Conservation (phyloP, 2,113 vertebrate species). For the Pelmatolapia mariae region DNA sequence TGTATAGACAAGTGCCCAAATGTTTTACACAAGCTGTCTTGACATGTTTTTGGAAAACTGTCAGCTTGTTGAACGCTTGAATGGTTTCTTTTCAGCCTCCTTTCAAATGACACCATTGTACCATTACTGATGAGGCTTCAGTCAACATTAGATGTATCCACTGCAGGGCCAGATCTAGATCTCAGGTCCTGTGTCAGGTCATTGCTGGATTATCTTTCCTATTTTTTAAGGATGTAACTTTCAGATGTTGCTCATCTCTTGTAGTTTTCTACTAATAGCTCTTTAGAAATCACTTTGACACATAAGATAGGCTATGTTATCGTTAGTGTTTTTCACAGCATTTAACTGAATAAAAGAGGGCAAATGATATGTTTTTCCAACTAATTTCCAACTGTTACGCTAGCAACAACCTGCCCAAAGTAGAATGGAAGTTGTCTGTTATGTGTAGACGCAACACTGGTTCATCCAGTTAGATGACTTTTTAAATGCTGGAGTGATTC, state of each 20-base stretch:
- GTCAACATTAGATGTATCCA: background rate
- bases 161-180: background rate
- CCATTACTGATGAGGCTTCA: background rate
- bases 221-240: background rate
- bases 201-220: background rate
- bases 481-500: background rate
- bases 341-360: background rate
- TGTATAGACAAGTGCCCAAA: background rate
- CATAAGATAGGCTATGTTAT: background rate
- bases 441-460: background rate
- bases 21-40: background rate
- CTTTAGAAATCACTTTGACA: background rate
- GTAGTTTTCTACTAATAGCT: background rate
- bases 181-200: background rate
- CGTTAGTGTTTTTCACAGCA: background rate
- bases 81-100: accelerated
- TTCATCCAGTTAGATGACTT: background rate
- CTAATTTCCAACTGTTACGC: background rate
- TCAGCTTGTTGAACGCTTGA: background rate
- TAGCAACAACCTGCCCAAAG: background rate
- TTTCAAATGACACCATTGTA: background rate
- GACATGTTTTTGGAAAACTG: background rate
- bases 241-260: background rate
- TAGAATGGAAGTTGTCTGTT: background rate
- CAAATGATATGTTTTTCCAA: background rate